These are phyloP conservation scores for Girardinus metallicus DNA, from an alignment of 2,797 vertebrate genomes.

Conservation along the genomic window DNA sequence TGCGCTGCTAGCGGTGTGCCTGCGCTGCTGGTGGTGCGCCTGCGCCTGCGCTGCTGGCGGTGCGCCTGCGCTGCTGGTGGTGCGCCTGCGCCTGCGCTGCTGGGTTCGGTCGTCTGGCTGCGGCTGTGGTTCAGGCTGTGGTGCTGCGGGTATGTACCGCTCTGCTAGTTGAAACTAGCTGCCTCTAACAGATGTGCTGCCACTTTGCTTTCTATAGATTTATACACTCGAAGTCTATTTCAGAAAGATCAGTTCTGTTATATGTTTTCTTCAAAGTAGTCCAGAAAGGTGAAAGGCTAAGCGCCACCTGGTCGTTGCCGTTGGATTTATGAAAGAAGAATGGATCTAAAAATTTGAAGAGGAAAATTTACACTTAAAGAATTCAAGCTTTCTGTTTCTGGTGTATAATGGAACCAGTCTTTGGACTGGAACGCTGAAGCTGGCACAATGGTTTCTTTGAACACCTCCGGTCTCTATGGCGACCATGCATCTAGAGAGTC, in stretches of 20 bases:
- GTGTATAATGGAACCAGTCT: neutral
- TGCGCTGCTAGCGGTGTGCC: too few species aligned
- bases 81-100: too few species aligned
- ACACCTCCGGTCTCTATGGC: neutral
- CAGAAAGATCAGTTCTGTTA: neutral
- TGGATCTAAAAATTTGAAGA: neutral
- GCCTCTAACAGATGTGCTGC: slow-evolving; percentile 2
- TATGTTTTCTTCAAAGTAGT: neutral
- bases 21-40: too few species aligned
- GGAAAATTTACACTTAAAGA: neutral
- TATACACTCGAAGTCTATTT: neutral
- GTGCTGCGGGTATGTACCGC: neutral
- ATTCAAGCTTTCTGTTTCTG: neutral
- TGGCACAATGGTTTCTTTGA: neutral
- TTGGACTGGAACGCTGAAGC: neutral
- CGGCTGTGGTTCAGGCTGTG: neutral
- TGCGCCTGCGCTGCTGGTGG: neutral
- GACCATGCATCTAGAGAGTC: neutral
- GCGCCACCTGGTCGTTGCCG: neutral
- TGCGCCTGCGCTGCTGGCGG: too few species aligned
- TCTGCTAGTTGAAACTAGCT: slow-evolving; percentile 4
- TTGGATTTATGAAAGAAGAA: neutral
- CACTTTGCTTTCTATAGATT: neutral
- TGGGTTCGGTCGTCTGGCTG: neutral
- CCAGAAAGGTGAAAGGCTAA: neutral